phyloP scores from a whole-genome alignment of 2,888 invertebrate species.

The Alitta virens region DNA sequence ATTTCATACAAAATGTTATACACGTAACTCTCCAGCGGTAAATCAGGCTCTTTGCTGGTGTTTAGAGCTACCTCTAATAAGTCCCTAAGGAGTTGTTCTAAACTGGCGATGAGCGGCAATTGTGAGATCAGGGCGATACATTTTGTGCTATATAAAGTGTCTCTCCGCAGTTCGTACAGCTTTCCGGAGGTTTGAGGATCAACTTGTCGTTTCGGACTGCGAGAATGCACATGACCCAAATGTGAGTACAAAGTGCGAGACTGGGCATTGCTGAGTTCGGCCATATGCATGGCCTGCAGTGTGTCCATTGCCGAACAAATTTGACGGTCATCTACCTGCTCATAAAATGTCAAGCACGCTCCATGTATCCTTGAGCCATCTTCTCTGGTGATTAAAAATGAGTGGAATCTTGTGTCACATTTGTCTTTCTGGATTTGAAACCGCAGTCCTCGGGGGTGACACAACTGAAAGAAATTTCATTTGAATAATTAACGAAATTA shows the following conservation, averaged over 20 bases:
- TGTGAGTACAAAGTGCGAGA: conserved; percentile 55
- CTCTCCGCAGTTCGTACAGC: conserved; percentile 84
- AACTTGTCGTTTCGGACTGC: conserved; percentile 21
- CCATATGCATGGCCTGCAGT: conserved; percentile 69
- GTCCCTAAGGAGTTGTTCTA: conserved; percentile 41
- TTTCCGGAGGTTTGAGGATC: conserved; percentile 9
- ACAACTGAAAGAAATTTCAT: conserved; percentile 67
- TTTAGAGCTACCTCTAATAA: conserved; percentile 39
- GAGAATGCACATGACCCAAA: conserved; percentile 43
- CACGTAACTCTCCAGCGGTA: conserved; percentile 85
- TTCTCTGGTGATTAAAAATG: conserved; percentile 94
- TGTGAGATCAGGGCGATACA: conserved; percentile 90
- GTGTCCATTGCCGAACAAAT: conserved; percentile 96
- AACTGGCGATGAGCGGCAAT: conserved; percentile 68
- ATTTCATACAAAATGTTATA: conserved; percentile 94
- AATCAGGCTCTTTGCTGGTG: conserved; percentile 36
- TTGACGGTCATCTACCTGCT: conserved; percentile 87
- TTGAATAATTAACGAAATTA: too few relatives aligned
- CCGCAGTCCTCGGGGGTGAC: conserved; percentile 88
- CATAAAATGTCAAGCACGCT: conserved; percentile 91
- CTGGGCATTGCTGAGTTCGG: conserved; percentile 40
- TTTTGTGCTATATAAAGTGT: conserved; percentile 92
- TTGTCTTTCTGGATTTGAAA: conserved; percentile 92
- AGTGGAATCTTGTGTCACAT: conserved; percentile 84
- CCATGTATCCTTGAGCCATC: conserved; percentile 94